Evolutionary conservation across 1,140 invertebrate genomes (phyloP).

Genomic region (Telenomus remus): DNA sequence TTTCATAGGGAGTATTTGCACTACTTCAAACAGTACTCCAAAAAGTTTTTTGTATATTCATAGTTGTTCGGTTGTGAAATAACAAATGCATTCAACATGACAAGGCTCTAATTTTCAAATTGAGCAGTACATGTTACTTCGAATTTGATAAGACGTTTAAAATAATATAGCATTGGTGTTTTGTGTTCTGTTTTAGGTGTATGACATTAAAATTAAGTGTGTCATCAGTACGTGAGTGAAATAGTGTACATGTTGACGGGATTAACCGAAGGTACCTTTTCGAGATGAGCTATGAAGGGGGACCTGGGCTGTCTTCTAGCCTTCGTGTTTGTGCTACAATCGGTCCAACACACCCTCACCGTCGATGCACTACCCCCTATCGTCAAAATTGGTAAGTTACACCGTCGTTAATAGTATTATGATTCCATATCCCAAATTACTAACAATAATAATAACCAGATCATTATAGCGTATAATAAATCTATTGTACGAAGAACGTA

Average conservation of each 20-base stretch:
- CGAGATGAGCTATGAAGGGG: slow-evolving; percentile 76
- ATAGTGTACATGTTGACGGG: slow-evolving; percentile 57
- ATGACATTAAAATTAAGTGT: slow-evolving; percentile 20
- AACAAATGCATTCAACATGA: no score
- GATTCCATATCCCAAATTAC: background rate
- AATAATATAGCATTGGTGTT: no score
- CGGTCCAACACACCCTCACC: slow-evolving; percentile 64
- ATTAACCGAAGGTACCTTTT: slow-evolving; percentile 64
- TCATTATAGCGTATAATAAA: no score
- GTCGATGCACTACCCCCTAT: slow-evolving; percentile 69
- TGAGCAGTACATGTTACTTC: no score
- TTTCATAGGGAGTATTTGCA: no score
- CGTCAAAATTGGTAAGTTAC: slow-evolving; percentile 71
- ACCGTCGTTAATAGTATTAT: background rate
- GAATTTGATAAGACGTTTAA: no score
- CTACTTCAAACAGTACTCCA: no score
- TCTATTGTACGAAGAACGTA: no score
- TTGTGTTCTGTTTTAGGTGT: no score
- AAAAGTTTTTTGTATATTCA: no score
- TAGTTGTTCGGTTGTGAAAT: no score
- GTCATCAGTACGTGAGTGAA: slow-evolving; percentile 45
- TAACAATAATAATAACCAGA: background rate
- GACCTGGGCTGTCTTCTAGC: slow-evolving; percentile 73
- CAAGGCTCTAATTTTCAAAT: no score
- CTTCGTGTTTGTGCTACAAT: slow-evolving; percentile 68